Conservation (phyloP, 2,888 invertebrate genomes). For the Sphaeridia pumilis region DNA sequence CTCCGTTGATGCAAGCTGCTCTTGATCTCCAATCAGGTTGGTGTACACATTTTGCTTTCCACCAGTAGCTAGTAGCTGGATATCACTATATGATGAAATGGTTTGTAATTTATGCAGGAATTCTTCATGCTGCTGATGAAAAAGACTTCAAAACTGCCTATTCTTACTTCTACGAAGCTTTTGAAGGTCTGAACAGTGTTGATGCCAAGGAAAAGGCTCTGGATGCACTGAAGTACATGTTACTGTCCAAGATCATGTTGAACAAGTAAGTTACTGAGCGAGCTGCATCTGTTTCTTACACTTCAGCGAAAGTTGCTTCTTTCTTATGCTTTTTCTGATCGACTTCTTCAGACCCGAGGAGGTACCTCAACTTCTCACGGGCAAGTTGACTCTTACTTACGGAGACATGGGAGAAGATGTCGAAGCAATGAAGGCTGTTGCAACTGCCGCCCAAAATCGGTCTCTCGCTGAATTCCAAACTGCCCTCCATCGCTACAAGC, state of each 20-base stretch:
- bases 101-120: slow-evolving; percentile 46
- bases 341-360: slow-evolving; percentile 66
- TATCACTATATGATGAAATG: too few species aligned
- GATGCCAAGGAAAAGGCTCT: slow-evolving; percentile 76
- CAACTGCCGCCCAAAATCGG: slow-evolving; percentile 88
- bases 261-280: slow-evolving; percentile 46
- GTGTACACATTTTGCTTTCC: too few species aligned
- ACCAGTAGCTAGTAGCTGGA: too few species aligned
- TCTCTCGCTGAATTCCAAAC: slow-evolving; percentile 91
- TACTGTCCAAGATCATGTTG: slow-evolving; percentile 96
- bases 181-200: slow-evolving; percentile 95
- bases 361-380: slow-evolving; percentile 85
- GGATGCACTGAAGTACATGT: slow-evolving; percentile 97
- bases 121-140: slow-evolving; percentile 98
- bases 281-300: background rate
- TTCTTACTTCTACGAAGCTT: slow-evolving; percentile 99
- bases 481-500: slow-evolving; percentile 71
- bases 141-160: slow-evolving; percentile 99
- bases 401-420: slow-evolving; percentile 68
- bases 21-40: slow-evolving; percentile 88
- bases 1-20: slow-evolving; percentile 95
- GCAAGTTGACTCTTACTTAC: slow-evolving; percentile 93
- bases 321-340: background rate
- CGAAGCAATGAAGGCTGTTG: slow-evolving; percentile 96
- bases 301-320: background rate